Evolutionary conservation across 1,140 invertebrate genomes (phyloP).

Genomic region (Zaprionus ornatus): DNA sequence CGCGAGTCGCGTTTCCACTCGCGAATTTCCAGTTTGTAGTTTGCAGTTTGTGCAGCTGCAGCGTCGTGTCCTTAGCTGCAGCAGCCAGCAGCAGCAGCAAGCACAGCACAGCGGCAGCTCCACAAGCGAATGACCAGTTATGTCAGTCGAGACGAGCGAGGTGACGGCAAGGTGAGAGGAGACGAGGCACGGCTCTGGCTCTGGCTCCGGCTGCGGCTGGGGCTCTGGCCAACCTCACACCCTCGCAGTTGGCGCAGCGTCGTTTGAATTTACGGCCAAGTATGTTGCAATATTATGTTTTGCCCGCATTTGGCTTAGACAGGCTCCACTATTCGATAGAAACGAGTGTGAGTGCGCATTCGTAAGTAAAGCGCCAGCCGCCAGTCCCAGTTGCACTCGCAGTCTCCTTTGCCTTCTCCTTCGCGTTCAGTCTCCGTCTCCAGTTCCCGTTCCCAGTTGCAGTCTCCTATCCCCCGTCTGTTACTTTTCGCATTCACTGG

Average conservation of each 20-base stretch:
- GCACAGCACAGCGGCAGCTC: conserved; percentile 30
- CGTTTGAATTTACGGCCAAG: conserved; percentile 62
- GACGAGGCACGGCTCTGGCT: conserved; percentile 36
- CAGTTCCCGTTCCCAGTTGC: conserved; percentile 1
- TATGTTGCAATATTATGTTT: conserved; percentile 79
- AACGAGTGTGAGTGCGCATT: conserved; percentile 55
- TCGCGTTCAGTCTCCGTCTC: background rate
- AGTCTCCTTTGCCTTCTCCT: conserved; percentile 20
- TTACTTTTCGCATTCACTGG: conserved; percentile 45
- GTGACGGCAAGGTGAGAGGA: conserved; percentile 45
- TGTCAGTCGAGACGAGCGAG: conserved; percentile 67
- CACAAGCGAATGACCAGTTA: conserved; percentile 79
- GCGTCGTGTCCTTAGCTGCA: conserved; percentile 70
- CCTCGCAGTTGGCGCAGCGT: conserved; percentile 65
- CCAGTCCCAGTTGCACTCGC: conserved; percentile 34
- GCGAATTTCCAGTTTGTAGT: conserved; percentile 79
- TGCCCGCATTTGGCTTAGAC: conserved; percentile 79
- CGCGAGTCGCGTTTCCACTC: conserved; percentile 68
- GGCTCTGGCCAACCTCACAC: conserved; percentile 71
- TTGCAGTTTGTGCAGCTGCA: conserved; percentile 80
- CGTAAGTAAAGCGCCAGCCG: conserved; percentile 19
- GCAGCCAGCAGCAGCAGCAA: conserved; percentile 15
- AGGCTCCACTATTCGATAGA: conserved; percentile 52
- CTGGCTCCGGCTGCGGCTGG: background rate
- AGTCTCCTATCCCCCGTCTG: conserved; percentile 14